Evolutionary conservation across 2,113 vertebrate species (phyloP), one percentile per base, ranked within the genome.

Genomic region (Forbesichthys papilliferus): DNA sequence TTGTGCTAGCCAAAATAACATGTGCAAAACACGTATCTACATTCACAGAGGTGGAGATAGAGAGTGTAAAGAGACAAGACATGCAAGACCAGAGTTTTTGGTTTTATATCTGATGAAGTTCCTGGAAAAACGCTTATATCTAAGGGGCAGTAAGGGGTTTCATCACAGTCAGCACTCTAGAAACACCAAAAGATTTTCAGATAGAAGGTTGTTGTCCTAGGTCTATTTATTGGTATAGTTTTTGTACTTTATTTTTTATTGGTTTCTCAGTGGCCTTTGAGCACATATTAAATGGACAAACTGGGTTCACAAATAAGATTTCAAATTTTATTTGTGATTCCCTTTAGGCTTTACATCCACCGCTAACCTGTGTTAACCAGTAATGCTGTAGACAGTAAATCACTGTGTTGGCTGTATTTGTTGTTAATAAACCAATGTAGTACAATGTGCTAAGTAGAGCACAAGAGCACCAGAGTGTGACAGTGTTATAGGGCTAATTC

Each of bases 401-500:
- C 68, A 63, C 62, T 59, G 68, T 53, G 34, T 81, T 74, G 36
- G 36, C 1, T 42, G 36, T 42, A 42, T 68, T 68, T 75, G 75
- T 55, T 63, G 49, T 62, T 60, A 47, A 68, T 77, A 64, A 80
- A 74, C 58, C 27, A 27, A 27, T 27, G 27, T 27, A 27, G 27
- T 27, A 27, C 27, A 27, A 27, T 27, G 27, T 27, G 27, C 27
- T 27, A 27, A 27, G 27, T 27, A 27, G 27, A 27, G 27, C 27
- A 27, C 27, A 27, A 27, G 27, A 20, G 20, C 54, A 14, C 34
- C 79, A 18, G 79, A 90, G 87, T 84, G 79, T 82, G 81, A 88
- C 86, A 85, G 78, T 86, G 85, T 85, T 91, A 91, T 87, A 82
- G 90, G 78, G 77, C 77, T 91, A 89, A 91, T 92, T 42, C 87